These are phyloP conservation scores for Frieseomelitta varia DNA, from an alignment of 1,140 invertebrate species.

Conservation along the genomic window DNA sequence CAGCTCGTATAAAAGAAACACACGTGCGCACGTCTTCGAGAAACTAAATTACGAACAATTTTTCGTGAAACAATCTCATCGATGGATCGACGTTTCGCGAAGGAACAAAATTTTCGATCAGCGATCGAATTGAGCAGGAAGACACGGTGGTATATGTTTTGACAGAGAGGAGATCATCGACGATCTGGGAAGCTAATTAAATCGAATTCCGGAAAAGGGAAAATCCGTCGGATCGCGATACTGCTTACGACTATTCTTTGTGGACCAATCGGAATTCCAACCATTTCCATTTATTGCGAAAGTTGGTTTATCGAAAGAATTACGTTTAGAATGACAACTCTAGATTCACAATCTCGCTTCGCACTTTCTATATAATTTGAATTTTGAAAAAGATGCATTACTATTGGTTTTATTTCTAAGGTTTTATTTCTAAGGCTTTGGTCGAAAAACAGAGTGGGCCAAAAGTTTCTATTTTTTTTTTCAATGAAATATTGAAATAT, in stretches of 20 bases:
- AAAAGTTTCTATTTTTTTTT: too few species aligned
- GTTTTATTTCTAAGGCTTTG: too few species aligned
- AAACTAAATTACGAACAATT: neutral
- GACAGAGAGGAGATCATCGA: neutral
- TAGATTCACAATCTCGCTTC: too few species aligned
- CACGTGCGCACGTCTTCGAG: neutral
- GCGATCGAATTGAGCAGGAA: neutral
- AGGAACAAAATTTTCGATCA: neutral
- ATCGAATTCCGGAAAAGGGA: neutral
- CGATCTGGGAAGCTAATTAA: neutral
- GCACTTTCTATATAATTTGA: too few species aligned
- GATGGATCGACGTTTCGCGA: neutral
- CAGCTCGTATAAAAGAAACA: neutral
- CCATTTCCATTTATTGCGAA: neutral
- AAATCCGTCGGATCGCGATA: neutral
- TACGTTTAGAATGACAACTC: too few species aligned
- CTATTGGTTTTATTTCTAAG: too few species aligned
- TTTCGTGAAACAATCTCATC: neutral
- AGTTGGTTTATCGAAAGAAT: neutral
- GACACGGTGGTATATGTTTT: neutral
- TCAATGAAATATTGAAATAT: too few species aligned
- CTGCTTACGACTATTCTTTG: neutral
- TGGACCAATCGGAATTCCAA: neutral
- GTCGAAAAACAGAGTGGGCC: too few species aligned
- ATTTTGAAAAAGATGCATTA: too few species aligned